Percentiles rank a stretch among this genome's conserved stretches.
Conservation (phyloP, 2,113 vertebrate species). For the Epinephelus moara region DNA sequence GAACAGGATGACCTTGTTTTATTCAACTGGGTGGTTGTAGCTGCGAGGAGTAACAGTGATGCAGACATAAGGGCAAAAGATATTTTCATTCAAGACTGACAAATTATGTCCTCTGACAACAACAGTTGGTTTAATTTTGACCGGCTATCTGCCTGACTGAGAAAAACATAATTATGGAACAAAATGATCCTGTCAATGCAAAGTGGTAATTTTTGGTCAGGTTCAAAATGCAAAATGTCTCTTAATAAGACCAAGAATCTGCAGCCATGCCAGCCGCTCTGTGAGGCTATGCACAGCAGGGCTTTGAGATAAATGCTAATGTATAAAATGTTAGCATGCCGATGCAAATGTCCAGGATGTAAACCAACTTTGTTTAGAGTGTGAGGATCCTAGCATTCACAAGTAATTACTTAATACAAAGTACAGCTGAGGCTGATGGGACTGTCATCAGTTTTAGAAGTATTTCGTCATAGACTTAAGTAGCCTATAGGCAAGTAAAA, state of each 20-base stretch:
- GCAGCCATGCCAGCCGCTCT: not conserved
- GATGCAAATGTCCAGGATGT: not conserved
- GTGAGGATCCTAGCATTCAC: no score
- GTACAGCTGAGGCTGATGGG: not conserved
- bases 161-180: not conserved
- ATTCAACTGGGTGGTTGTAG: not conserved
- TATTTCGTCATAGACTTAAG: not conserved
- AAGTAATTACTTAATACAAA: no score
- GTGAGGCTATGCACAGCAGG: not conserved
- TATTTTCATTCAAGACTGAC: not conserved
- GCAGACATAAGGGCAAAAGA: not conserved
- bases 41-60: not conserved
- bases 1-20: slow-evolving; percentile 11
- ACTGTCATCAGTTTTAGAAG: not conserved
- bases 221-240: not conserved
- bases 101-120: not conserved
- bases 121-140: not conserved
- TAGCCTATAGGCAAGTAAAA: no score
- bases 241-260: not conserved
- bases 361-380: not conserved
- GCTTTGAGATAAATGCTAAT: not conserved
- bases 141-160: not conserved
- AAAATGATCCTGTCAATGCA: not conserved
- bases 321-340: not conserved
- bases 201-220: not conserved